These are phyloP conservation scores for Triplophysa bombifrons DNA, from an alignment of 2,797 vertebrate genomes.

Conservation along the genomic window DNA sequence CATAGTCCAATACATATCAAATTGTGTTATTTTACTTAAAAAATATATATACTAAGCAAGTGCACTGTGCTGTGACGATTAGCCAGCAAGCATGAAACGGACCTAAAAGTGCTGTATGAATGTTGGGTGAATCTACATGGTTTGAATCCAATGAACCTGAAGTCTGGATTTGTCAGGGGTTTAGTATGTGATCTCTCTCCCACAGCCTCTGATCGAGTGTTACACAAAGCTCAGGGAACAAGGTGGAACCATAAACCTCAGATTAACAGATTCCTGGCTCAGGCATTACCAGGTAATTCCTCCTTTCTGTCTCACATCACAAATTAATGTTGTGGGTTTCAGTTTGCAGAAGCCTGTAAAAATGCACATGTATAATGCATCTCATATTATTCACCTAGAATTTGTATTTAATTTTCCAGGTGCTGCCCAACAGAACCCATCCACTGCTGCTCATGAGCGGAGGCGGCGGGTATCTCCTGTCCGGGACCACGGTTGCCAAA, in stretches of 20 bases:
- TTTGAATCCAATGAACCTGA: not conserved
- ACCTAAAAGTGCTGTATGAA: not conserved
- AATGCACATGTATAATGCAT: no score
- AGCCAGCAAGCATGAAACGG: not conserved
- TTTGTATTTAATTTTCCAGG: conserved; percentile 69
- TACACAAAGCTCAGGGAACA: conserved; percentile 92
- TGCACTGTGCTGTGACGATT: not conserved
- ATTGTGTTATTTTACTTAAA: no score
- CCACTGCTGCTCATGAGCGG: conserved; percentile 93
- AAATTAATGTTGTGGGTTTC: not conserved
- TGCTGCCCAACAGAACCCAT: conserved; percentile 94
- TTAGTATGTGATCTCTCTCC: conserved; percentile 6
- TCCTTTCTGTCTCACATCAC: not conserved
- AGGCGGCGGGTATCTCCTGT: conserved; percentile 91
- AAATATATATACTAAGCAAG: not conserved
- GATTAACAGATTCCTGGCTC: conserved; percentile 93
- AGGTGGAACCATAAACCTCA: conserved; percentile 87
- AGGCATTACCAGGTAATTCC: conserved; percentile 91
- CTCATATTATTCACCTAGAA: no score
- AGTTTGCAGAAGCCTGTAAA: no score
- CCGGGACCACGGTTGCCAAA: conserved; percentile 86
- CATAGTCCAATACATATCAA: no score
- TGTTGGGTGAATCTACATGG: not conserved
- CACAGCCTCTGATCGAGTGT: conserved; percentile 91
- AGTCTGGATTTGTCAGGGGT: not conserved